A percentile compares a stretch with the other conserved stretches of the same genome.
Conservation (phyloP, 2,888 invertebrate species). For the Barypeithes pellucidus region DNA sequence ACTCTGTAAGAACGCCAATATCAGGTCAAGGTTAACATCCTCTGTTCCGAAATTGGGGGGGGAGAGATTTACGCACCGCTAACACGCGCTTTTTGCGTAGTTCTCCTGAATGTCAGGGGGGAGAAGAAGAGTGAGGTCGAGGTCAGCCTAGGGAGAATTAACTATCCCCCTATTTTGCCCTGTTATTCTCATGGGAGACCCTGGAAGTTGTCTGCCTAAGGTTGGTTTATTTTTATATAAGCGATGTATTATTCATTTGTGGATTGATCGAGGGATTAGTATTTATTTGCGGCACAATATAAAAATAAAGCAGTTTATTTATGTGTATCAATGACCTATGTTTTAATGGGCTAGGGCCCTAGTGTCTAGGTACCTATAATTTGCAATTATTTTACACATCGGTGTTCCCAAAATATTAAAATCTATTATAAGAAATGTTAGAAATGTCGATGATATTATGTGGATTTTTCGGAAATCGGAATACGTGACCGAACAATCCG, state of each 20-base stretch:
- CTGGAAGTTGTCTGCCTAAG: constrained; percentile 19
- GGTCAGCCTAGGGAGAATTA: constrained; percentile 37
- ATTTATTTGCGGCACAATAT: background rate
- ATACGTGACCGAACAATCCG: no score
- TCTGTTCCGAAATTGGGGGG: constrained; percentile 25
- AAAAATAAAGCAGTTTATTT: background rate
- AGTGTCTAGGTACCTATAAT: no score
- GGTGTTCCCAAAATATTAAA: no score
- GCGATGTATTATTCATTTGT: constrained; percentile 4
- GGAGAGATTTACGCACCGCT: constrained; percentile 39
- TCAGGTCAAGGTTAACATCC: constrained; percentile 45
- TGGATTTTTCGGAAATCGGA: no score
- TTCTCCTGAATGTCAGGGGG: constrained; percentile 12
- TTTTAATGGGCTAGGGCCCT: no score
- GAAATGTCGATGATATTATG: no score
- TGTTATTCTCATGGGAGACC: constrained; percentile 15
- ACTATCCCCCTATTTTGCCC: constrained; percentile 29
- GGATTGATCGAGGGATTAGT: background rate
- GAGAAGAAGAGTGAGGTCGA: constrained; percentile 27
- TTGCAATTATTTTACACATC: no score
- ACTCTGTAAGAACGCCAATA: constrained; percentile 31
- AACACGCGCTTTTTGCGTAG: constrained; percentile 41
- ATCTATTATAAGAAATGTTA: no score
- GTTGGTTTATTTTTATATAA: constrained; percentile 25
- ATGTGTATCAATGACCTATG: no score